These are phyloP conservation scores for Plodia interpunctella DNA, from an alignment of 1,140 invertebrate species.

Conservation along the genomic window DNA sequence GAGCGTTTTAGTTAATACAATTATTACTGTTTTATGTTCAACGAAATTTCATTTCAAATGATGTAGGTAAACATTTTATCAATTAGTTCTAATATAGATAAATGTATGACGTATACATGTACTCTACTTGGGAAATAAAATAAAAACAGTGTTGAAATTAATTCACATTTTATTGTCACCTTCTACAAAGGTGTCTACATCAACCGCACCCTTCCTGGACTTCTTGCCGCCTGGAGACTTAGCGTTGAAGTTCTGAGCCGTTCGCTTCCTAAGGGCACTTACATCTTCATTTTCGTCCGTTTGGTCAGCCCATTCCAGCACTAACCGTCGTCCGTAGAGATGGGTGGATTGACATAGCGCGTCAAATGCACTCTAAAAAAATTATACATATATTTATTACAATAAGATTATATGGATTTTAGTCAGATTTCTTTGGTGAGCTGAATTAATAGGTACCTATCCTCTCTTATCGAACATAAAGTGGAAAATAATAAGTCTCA, in stretches of 20 bases:
- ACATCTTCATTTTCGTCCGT: conserved; percentile 88
- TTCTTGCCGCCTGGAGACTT: conserved; percentile 69
- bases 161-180: conserved; percentile 23
- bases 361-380: conserved; percentile 91
- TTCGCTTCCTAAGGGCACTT: conserved; percentile 89
- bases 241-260: conserved; percentile 84
- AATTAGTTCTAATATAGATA: conserved; percentile 3
- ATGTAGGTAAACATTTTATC: too few species aligned
- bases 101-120: background rate
- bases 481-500: too few species aligned
- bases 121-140: background rate
- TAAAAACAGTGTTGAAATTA: conserved; percentile 16
- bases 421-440: too few species aligned
- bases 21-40: too few species aligned
- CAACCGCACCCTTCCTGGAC: conserved; percentile 76
- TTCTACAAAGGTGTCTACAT: conserved; percentile 72
- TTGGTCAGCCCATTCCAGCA: conserved; percentile 97
- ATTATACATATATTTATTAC: background rate
- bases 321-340: conserved; percentile 95
- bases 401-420: too few species aligned
- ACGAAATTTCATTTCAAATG: too few species aligned
- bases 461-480: too few species aligned
- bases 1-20: too few species aligned
- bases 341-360: conserved; percentile 96
- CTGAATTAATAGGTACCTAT: too few species aligned